These are phyloP conservation scores for Scaptomyza hsui DNA, from an alignment of 1,140 invertebrate genomes.

Conservation along the genomic window DNA sequence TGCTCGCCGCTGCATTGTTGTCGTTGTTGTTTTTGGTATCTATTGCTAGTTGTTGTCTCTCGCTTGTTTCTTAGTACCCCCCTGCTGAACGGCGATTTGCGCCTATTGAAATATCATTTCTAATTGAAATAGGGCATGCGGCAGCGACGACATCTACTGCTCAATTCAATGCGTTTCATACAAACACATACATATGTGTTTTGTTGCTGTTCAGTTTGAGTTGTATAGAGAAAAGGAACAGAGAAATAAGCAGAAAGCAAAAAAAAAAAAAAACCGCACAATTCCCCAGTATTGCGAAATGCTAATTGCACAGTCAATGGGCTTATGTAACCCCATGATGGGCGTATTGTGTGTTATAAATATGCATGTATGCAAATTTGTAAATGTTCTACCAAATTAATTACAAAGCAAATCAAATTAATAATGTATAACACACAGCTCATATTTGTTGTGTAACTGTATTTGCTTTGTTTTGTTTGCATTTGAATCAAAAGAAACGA, in stretches of 20 bases:
- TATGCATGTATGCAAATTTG: conserved; percentile 22
- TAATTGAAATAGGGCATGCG: conserved; percentile 60
- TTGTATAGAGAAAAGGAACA: conserved; percentile 19
- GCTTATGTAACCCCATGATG: conserved; percentile 60
- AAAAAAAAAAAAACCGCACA: conserved; percentile 21
- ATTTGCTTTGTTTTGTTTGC: neutral
- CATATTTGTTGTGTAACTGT: conserved; percentile 1
- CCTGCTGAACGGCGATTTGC: conserved; percentile 35
- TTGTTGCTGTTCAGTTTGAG: neutral
- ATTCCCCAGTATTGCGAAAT: conserved; percentile 35
- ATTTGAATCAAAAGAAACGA: too few relatives aligned
- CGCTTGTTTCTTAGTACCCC: conserved; percentile 20
- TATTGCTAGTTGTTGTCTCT: conserved; percentile 55
- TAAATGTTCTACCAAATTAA: neutral
- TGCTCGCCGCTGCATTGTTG: conserved; percentile 40
- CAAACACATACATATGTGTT: neutral
- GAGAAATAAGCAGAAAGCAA: conserved; percentile 10
- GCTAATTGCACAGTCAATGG: conserved; percentile 52
- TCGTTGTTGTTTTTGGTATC: conserved; percentile 49
- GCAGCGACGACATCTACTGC: conserved; percentile 11
- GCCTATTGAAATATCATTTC: conserved; percentile 65
- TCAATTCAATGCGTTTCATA: conserved; percentile 44
- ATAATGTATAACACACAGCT: conserved; percentile 10
- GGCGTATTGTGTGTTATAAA: conserved; percentile 15
- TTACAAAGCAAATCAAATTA: neutral